Conservation (phyloP, 2,888 invertebrate species). For the Drosophila phalerata region DNA sequence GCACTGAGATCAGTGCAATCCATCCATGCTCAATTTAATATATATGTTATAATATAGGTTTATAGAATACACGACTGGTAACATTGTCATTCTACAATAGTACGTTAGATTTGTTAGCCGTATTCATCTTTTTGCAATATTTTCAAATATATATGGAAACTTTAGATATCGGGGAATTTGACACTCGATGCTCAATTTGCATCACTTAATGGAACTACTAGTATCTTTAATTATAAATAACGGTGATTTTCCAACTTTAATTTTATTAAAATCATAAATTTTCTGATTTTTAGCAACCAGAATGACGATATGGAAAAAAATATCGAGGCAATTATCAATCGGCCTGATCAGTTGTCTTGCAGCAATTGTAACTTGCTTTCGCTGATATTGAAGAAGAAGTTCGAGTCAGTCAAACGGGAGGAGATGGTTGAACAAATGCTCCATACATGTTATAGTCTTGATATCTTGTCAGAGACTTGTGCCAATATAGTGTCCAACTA, state of each 20-base stretch:
- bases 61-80: no score
- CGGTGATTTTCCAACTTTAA: not conserved
- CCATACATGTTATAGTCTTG: conserved; percentile 7
- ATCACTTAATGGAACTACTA: no score
- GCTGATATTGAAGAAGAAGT: not conserved
- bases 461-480: conserved; percentile 21
- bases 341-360: conserved; percentile 28
- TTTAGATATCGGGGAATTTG: no score
- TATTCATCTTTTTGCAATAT: no score
- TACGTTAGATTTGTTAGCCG: no score
- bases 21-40: no score
- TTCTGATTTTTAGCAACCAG: conserved; percentile 1
- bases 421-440: conserved; percentile 10
- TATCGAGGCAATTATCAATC: not conserved
- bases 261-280: not conserved
- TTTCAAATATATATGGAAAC: no score
- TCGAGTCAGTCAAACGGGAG: conserved; percentile 10
- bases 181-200: no score
- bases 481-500: conserved; percentile 15
- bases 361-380: conserved; percentile 27
- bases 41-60: no score
- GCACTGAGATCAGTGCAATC: no score
- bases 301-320: not conserved
- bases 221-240: no score
- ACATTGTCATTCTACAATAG: no score